Evolutionary conservation across 1,140 invertebrate genomes (phyloP).

Genomic region (Wiebesia pumilae): DNA sequence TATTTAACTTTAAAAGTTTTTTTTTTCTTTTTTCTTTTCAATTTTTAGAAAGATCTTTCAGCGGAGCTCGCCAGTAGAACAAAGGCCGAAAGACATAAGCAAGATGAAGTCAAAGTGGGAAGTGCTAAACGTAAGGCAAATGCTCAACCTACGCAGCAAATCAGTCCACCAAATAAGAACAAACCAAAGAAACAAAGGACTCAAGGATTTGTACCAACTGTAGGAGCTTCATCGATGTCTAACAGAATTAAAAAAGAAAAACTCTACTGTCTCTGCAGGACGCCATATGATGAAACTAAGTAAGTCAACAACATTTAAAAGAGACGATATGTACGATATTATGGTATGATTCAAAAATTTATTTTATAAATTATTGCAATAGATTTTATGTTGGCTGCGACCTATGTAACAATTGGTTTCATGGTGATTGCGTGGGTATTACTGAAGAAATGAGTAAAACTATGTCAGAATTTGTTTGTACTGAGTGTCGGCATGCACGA

Average conservation of each 20-base stretch:
- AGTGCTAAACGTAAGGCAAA: slow-evolving; percentile 78
- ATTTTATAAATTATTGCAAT: slow-evolving; percentile 38
- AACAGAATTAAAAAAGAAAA: slow-evolving; percentile 84
- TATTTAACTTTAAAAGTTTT: neutral
- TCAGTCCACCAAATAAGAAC: slow-evolving; percentile 69
- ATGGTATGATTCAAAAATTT: slow-evolving; percentile 1
- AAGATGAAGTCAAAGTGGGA: slow-evolving; percentile 80
- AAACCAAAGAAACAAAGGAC: slow-evolving; percentile 68
- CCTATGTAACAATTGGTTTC: slow-evolving; percentile 98
- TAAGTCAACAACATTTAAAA: slow-evolving; percentile 67
- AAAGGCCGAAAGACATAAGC: slow-evolving; percentile 82
- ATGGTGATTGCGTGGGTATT: slow-evolving; percentile 96
- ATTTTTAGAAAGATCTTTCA: slow-evolving; percentile 81
- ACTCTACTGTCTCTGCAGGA: slow-evolving; percentile 94
- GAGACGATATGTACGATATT: neutral
- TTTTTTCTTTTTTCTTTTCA: neutral
- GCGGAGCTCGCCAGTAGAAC: slow-evolving; percentile 80
- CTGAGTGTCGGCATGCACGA: slow-evolving; percentile 88
- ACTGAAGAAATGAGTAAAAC: slow-evolving; percentile 94
- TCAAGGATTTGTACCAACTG: slow-evolving; percentile 62
- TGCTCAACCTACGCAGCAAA: slow-evolving; percentile 73
- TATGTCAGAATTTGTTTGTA: slow-evolving; percentile 92
- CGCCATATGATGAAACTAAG: slow-evolving; percentile 95
- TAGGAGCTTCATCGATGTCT: slow-evolving; percentile 62
- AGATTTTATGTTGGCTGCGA: slow-evolving; percentile 99